Evolutionary conservation across 2,113 vertebrate genomes (phyloP).

Genomic region (Boulengeromyrus knoepffleri): DNA sequence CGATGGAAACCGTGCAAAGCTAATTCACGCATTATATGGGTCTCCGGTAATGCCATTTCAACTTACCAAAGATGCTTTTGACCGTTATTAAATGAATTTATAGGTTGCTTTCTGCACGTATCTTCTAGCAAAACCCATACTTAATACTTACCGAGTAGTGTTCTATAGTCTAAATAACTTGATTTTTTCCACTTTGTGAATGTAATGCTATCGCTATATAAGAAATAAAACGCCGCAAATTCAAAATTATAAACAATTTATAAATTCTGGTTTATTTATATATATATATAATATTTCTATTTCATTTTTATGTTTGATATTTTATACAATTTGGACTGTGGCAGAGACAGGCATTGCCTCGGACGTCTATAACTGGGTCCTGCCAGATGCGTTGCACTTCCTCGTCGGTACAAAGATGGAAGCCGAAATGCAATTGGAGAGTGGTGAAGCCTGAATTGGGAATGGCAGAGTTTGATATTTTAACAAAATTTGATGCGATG

Average conservation of each 20-base stretch:
- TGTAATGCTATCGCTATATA: not conserved
- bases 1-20: not conserved
- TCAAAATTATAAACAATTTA: not conserved
- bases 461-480: not conserved
- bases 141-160: not conserved
- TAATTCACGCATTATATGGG: not conserved
- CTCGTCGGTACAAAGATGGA: conserved; percentile 26
- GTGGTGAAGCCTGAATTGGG: not conserved
- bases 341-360: not conserved
- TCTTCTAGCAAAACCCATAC: not conserved
- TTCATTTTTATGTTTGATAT: not conserved
- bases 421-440: not conserved
- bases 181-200: not conserved
- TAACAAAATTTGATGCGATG: not conserved
- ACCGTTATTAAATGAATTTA: not conserved
- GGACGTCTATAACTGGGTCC: conserved; percentile 16
- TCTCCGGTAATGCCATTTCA: not conserved
- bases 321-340: not conserved
- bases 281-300: not conserved
- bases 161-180: not conserved
- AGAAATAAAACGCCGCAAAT: not conserved
- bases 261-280: not conserved
- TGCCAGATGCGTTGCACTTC: conserved; percentile 5
- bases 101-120: not conserved
- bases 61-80: not conserved